These are phyloP conservation scores for Ormyrus pomaceus DNA, from an alignment of 2,888 invertebrate genomes.

Conservation along the genomic window DNA sequence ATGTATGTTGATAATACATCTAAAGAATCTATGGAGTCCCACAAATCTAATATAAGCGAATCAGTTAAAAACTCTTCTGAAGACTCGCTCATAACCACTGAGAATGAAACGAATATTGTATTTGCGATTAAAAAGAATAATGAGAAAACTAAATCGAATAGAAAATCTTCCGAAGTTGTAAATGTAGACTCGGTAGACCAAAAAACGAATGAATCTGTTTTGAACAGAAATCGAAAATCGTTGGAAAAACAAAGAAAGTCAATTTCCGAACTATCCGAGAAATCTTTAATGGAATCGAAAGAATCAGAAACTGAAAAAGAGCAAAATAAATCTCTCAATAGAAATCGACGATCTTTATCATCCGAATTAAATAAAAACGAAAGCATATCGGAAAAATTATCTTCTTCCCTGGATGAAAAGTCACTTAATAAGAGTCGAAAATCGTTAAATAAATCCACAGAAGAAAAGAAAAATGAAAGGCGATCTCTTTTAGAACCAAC, in stretches of 20 bases:
- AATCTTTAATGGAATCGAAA: neutral
- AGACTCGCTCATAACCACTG: neutral
- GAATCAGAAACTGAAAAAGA: neutral
- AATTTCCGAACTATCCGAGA: too few species aligned
- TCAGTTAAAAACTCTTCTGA: too few species aligned
- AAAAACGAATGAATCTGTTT: neutral
- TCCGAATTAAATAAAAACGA: slow-evolving; percentile 6
- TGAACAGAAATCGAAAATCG: slow-evolving; percentile 10
- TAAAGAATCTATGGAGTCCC: neutral
- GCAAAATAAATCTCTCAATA: slow-evolving; percentile 16
- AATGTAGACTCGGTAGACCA: neutral
- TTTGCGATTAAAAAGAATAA: neutral
- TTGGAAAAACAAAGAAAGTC: neutral
- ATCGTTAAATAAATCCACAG: slow-evolving; percentile 25
- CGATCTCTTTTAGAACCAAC: neutral
- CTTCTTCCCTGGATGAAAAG: neutral
- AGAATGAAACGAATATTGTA: slow-evolving; percentile 13
- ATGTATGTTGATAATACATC: slow-evolving; percentile 49
- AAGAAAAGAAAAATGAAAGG: slow-evolving; percentile 36
- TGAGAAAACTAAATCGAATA: slow-evolving; percentile 4
- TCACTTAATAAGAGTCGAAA: slow-evolving; percentile 3
- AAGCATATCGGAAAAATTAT: slow-evolving; percentile 13
- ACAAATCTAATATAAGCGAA: slow-evolving; percentile 57
- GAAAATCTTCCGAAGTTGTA: slow-evolving; percentile 1
- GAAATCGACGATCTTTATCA: neutral